phyloP scores from a whole-genome alignment of 2,888 invertebrate genomes.

The Ametastegia equiseti region DNA sequence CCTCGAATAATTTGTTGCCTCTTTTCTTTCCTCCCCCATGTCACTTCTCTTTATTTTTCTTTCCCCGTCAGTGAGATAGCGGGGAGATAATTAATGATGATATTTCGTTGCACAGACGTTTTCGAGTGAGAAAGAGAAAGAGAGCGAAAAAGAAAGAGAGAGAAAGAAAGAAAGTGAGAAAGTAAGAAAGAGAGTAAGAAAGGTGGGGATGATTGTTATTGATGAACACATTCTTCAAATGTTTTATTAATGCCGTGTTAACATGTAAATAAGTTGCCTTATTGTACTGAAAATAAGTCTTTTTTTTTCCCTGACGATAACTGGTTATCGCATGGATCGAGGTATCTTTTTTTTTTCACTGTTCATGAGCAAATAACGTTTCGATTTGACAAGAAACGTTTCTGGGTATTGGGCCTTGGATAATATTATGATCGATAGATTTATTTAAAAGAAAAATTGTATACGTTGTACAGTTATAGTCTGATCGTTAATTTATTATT shows the following conservation, averaged over 20 bases:
- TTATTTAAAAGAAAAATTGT: conserved; percentile 1
- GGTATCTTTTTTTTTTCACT: conserved; percentile 9
- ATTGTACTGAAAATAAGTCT: conserved; percentile 15
- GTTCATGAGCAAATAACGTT: not conserved
- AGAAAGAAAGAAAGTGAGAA: too few species aligned
- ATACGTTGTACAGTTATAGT: conserved; percentile 28
- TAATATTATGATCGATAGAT: conserved; percentile 16
- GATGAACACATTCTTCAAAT: not conserved
- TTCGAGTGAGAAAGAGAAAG: too few species aligned
- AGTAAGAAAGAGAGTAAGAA: too few species aligned
- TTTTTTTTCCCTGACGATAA: not conserved
- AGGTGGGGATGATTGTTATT: not conserved
- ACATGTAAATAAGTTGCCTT: conserved; percentile 53
- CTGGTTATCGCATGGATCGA: conserved; percentile 20
- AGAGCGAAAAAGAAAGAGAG: too few species aligned
- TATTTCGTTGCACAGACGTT: not conserved
- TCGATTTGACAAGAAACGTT: not conserved
- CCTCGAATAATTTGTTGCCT: too few species aligned
- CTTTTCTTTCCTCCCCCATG: too few species aligned
- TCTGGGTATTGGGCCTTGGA: not conserved
- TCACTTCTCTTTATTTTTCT: not conserved
- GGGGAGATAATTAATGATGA: not conserved
- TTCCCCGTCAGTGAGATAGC: not conserved
- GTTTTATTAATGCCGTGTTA: conserved; percentile 49
- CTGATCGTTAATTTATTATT: conserved; percentile 33